Evolutionary conservation across 1,140 invertebrate species (phyloP).

Genomic region (Zophobas atratus): DNA sequence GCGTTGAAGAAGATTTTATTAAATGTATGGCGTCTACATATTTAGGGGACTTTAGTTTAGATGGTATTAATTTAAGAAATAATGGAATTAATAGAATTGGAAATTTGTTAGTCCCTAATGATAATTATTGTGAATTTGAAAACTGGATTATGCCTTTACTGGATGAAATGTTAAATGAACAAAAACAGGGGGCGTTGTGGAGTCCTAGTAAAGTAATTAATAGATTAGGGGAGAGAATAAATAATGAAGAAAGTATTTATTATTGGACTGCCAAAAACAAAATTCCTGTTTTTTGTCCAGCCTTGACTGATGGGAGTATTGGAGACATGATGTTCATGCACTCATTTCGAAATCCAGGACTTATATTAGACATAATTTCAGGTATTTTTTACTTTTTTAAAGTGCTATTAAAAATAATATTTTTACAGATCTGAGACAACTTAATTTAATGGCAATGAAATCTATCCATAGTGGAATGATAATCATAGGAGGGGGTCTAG

Average conservation of each 20-base stretch:
- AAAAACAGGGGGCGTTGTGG: conserved; percentile 88
- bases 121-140: conserved; percentile 99
- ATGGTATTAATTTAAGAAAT: conserved; percentile 84
- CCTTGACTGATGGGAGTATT: conserved; percentile 97
- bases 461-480: conserved; percentile 96
- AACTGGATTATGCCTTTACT: conserved; percentile 98
- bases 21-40: conserved; percentile 98
- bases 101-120: conserved; percentile 97
- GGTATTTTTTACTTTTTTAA: conserved; percentile 69
- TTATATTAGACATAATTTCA: conserved; percentile 94
- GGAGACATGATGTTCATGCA: conserved; percentile 99
- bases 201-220: conserved; percentile 93
- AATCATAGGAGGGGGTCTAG: conserved; percentile 95
- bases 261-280: conserved; percentile 99
- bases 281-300: conserved; percentile 98
- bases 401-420: background rate
- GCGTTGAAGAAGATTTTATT: conserved; percentile 99
- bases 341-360: conserved; percentile 92
- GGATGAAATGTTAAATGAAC: conserved; percentile 92
- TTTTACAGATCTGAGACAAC: conserved; percentile 82
- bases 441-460: conserved; percentile 97
- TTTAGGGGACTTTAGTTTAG: conserved; percentile 91
- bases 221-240: conserved; percentile 91
- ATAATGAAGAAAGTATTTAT: conserved; percentile 93
- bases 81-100: conserved; percentile 97